These are phyloP conservation scores for Balearica regulorum DNA, from an alignment of 2,797 vertebrate species.

Conservation along the genomic window DNA sequence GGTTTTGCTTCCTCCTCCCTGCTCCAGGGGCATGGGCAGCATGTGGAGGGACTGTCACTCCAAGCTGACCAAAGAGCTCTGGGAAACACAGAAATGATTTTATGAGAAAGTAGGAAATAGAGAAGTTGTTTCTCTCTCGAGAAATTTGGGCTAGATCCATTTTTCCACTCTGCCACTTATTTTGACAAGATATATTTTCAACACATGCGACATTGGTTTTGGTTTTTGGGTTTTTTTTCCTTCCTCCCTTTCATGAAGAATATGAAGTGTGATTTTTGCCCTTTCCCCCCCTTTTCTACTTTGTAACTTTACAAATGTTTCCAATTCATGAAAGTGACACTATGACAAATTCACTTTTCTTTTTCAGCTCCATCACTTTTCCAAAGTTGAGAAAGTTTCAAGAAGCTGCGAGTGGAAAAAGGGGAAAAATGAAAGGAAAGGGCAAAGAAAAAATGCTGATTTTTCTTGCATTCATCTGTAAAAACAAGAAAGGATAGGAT, in stretches of 20 bases:
- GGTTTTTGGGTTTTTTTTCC: not conserved
- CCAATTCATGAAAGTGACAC: not conserved
- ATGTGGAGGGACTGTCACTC: not conserved
- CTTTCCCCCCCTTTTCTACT: not conserved
- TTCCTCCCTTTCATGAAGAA: not conserved
- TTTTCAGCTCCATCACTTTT: not conserved
- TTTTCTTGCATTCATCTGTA: not conserved
- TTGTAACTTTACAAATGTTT: constrained; percentile 14
- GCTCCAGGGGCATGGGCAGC: not conserved
- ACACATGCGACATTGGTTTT: not conserved
- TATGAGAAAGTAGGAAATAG: not conserved
- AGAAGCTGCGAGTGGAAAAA: not conserved
- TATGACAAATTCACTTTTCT: constrained; percentile 33
- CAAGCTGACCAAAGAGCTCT: not conserved
- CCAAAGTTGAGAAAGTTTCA: constrained; percentile 1
- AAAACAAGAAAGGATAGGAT: not conserved
- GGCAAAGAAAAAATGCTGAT: not conserved
- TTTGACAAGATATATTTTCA: not conserved
- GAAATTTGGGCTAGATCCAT: not conserved
- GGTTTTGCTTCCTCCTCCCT: not conserved
- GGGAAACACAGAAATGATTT: not conserved
- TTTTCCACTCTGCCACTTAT: not conserved
- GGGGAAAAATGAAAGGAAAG: not conserved
- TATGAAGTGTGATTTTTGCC: not conserved
- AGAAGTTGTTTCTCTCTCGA: not conserved